Conservation (phyloP, 2,888 invertebrate species). For the Apamea anceps region DNA sequence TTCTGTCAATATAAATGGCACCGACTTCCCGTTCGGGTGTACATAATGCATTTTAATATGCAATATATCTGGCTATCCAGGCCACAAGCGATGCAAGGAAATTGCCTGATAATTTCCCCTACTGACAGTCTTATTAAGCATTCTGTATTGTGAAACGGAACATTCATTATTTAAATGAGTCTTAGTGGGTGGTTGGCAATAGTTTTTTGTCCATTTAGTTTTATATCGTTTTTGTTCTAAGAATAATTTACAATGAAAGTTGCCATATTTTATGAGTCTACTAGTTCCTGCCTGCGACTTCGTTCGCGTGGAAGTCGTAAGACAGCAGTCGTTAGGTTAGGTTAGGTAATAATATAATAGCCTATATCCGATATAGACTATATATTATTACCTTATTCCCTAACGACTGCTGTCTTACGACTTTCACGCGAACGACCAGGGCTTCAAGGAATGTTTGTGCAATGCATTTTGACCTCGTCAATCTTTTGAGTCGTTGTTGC, state of each 20-base stretch:
- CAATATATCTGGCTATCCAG: conserved; percentile 53
- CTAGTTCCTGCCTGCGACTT: not conserved
- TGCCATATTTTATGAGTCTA: not conserved
- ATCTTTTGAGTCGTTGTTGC: not conserved
- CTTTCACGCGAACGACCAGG: too few species aligned
- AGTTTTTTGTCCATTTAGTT: not conserved
- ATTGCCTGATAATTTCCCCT: conserved; percentile 53
- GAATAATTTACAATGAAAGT: not conserved
- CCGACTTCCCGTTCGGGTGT: conserved; percentile 36
- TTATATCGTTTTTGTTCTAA: not conserved
- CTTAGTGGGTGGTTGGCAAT: not conserved
- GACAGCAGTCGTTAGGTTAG: not conserved
- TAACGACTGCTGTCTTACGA: too few species aligned
- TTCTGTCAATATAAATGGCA: conserved; percentile 54
- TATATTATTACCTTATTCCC: too few species aligned
- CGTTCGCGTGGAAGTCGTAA: not conserved
- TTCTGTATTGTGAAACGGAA: conserved; percentile 1
- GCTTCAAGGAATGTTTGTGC: not conserved
- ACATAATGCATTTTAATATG: conserved; percentile 59
- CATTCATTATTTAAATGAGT: conserved; percentile 29
- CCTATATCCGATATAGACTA: too few species aligned
- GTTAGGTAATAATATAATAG: too few species aligned
- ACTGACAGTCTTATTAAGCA: conserved; percentile 48
- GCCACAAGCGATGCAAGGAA: conserved; percentile 45
- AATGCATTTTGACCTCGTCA: not conserved